Evolutionary conservation across 2,888 invertebrate species (phyloP), one percentile per base, ranked within the genome.

Genomic region (Glaucopsyche alexis): DNA sequence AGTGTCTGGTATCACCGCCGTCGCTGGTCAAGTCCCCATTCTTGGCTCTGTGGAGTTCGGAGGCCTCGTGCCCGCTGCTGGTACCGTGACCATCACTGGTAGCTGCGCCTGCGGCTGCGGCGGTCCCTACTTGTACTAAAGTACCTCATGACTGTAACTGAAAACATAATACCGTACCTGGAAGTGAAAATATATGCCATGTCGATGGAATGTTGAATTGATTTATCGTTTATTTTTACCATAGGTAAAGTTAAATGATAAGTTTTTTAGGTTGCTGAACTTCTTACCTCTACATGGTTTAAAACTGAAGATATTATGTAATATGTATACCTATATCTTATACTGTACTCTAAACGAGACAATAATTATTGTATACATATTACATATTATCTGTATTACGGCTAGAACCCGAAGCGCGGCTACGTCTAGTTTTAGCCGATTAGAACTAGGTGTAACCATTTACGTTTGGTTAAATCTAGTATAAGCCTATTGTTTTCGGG

Each of bases 1-100:
- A 73, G 78, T 81, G 45, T 66, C 74, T 72, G 79, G 83, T 74
- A 79, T 75, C 71, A 82, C 83, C 64, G 75, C 79, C 70, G 80
- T 84, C 42, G 77, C 79, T 8, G 83, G 85, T 71, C 80, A 81
- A 71, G 80, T 84, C 45, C 84, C 85, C 60, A 81, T 83, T 73
- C 79, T 82, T 45, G 83, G 84, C 71, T 79, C 81, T n/a, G 84
- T 84, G 14, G 77, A 77, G 19, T 83, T 83, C 80, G 76, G 78
- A 38, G 84, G 84, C 14, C 72, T 72, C 45, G 80, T 83, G 45
- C 79, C 80, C 47, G 83, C 83, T 73, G 77, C 73, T 72, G 78
- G 77, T 71, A 75, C 78, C 7, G 83, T 83, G 38, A 75, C 79
- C 49, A 82, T 82, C 78, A 74, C 77, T 49, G 82, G 84, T n/a